These are phyloP conservation scores for Mormyrus proboscirostris DNA, from an alignment of 2,797 vertebrate species.

Conservation along the genomic window DNA sequence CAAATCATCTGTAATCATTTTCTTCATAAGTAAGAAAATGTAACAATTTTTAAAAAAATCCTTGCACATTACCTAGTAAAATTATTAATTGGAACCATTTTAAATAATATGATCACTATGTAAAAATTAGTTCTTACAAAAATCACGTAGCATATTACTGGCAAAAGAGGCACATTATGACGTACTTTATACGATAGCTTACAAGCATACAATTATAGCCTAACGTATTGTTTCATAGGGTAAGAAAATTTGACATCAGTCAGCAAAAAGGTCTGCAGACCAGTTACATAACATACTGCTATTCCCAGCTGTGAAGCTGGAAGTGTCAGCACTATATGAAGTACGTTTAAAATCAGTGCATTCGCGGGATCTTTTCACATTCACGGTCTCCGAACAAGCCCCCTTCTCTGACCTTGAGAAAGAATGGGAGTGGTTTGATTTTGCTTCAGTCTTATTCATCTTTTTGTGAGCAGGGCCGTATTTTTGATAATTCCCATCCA, in stretches of 20 bases:
- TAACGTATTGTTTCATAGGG: background rate
- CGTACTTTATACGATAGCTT: background rate
- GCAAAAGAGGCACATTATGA: background rate
- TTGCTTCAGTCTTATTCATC: background rate
- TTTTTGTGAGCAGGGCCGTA: background rate
- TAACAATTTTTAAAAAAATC: background rate
- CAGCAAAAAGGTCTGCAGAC: slow-evolving; percentile 40
- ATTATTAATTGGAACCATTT: background rate
- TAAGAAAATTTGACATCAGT: slow-evolving; percentile 24
- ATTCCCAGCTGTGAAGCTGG: background rate
- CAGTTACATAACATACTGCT: slow-evolving; percentile 24
- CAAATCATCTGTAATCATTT: background rate
- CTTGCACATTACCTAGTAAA: background rate
- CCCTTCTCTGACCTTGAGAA: background rate
- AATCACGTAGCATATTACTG: background rate
- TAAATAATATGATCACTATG: background rate
- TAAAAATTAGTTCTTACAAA: background rate
- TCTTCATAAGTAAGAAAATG: background rate
- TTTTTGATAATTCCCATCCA: background rate
- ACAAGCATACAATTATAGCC: background rate
- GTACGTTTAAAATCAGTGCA: background rate
- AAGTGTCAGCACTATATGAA: background rate
- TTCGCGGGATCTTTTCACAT: slow-evolving; percentile 8
- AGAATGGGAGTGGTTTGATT: background rate
- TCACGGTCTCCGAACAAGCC: background rate